Base-by-base conservation (phyloP, 1,140 invertebrate species). In the Contarinia nasturtii region DNA sequence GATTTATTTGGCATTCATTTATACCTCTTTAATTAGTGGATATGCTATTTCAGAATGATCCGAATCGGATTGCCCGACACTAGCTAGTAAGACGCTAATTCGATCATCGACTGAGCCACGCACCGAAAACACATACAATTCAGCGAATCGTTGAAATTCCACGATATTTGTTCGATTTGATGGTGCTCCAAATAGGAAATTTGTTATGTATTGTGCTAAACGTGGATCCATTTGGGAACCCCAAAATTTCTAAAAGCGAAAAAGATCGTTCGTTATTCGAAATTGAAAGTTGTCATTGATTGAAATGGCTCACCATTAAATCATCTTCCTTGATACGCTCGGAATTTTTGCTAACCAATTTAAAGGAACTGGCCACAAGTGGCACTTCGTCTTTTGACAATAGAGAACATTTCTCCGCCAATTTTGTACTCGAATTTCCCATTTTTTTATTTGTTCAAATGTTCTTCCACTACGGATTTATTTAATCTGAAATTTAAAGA, bases 311-410 rank as follows among this genome's bases (percentile, higher is more conserved):
- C 66, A 75, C 73, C 55, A 71, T 73, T 53, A 75, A 65, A 56
- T 75, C 73, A 50, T 75, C 73, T 61, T 75, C 72, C 38, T 71
- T 62, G 41, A 75, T 73, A 53, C 61, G 67, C 41, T 73, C 72
- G 0, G 72, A 74, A 61, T 74, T 74, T 56, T 69, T 71, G 54
- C 72, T 74, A 36, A 67, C 72, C 3, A 70, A 61, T 34, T 67
- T 57, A 61, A 75, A 75, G 14, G 71, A 73, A 43, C 67, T 66
- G 4, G 71, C 72, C 1, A 75, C 67, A 54, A 72, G 67, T 49
- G 71, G 67, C 57, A 74, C 71, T 52, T 75, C 73, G 41, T 74
- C 72, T 59, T 69, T 71, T 0, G 71, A 72, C 10, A 75, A 57
- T 20, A 74, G 64, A 2, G 70, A 68, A 57, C 72, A 74, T 58